phyloP scores from a whole-genome alignment of 2,888 invertebrate genomes.

The Machimus atricapillus region DNA sequence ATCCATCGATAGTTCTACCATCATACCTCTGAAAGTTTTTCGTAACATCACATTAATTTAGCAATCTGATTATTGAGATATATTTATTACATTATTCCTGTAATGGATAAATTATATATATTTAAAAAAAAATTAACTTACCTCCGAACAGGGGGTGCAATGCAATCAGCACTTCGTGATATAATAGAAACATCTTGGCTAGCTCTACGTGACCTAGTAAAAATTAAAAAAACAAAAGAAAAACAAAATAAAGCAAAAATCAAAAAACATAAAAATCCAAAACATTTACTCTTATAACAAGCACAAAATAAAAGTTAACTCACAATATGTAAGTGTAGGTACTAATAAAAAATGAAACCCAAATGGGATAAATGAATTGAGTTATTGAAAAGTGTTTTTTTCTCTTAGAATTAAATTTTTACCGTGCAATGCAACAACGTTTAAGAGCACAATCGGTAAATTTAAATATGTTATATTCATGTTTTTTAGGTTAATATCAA shows the following conservation, averaged over 20 bases:
- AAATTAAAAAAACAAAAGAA: constrained; percentile 47
- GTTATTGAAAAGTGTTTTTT: background rate
- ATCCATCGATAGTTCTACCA: background rate
- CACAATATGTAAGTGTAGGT: background rate
- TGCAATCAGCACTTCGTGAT: constrained; percentile 72
- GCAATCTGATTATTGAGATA: background rate
- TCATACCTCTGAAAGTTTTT: background rate
- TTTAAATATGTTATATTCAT: background rate
- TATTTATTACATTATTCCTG: background rate
- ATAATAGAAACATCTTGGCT: constrained; percentile 78
- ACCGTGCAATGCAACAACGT: background rate
- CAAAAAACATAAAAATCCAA: constrained; percentile 55
- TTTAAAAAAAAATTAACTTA: constrained; percentile 59
- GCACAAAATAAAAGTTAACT: constrained; percentile 53
- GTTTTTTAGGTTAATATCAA: background rate
- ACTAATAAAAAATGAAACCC: background rate
- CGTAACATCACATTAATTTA: background rate
- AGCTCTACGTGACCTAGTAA: constrained; percentile 84
- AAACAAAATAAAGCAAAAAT: constrained; percentile 52
- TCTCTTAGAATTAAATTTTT: background rate
- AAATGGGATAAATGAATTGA: background rate
- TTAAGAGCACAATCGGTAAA: background rate
- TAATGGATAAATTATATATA: constrained; percentile 46
- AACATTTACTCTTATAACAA: constrained; percentile 49
- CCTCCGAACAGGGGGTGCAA: constrained; percentile 69